Base-by-base conservation (phyloP, 2,797 vertebrate species). In the Leptodactylus fallax region DNA sequence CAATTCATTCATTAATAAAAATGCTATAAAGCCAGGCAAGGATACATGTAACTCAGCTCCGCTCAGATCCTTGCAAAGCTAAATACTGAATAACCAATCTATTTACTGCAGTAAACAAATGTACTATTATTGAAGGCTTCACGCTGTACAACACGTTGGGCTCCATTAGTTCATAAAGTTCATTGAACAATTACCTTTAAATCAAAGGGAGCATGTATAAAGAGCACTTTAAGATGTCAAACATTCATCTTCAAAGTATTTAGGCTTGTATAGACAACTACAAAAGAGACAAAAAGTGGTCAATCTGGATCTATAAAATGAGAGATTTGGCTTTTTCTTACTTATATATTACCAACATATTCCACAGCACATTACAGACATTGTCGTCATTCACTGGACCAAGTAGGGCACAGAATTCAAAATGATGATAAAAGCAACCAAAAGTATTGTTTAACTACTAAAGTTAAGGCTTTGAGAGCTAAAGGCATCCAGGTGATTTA, bases 121-220 rank as follows among this genome's bases (percentile, higher is more conserved):
- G 17, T 25, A 79, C 16, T 25, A 53, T 27, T 56, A 58, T 16
- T 79, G 53, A 79, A 79, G 16, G 53, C 7, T 55, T 78, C 76
- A 56, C 36, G 36, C 36, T 36, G 36, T 79, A 14, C 25, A 79
- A 27, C 53, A 79, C 5, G 12, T 78, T 13, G 21, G n/a, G n/a
- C 47, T 78, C 8, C 19, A 19, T 53, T 78, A 53, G 49, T 53
- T 49, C 17, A n/a, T n/a, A 76, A 76, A 49, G 72, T 76, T 76
- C 45, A 49, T 49, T 76, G 45, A 76, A 76, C 72, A 76, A 76
- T 76, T 76, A 74, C 45, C 17, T 76, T 76, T n/a, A n/a, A n/a
- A 9, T 27, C 65, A 27, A 13, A 27, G 25, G 12, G 65, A 69
- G 65, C 12, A 13, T 27, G 65, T 27, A 69, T 36, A 69, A 27